These are phyloP conservation scores for Lasiommata megera DNA, from an alignment of 2,888 invertebrate species.

Conservation along the genomic window DNA sequence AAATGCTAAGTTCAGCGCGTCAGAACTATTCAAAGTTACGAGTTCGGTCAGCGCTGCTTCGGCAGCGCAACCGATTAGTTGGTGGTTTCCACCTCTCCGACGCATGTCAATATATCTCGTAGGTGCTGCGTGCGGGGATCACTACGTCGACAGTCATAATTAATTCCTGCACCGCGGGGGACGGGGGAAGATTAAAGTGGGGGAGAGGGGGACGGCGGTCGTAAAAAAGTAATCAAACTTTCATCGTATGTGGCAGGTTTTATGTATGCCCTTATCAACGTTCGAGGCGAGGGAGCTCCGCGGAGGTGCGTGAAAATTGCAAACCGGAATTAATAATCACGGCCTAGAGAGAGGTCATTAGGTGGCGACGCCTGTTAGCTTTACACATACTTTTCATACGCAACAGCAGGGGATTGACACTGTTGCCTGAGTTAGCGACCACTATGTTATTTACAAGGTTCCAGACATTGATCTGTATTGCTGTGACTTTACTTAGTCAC, in stretches of 20 bases:
- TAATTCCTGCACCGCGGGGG: constrained; percentile 31
- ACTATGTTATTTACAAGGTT: too few species aligned
- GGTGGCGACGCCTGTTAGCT: not conserved
- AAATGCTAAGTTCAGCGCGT: too few species aligned
- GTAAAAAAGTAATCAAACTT: constrained; percentile 50
- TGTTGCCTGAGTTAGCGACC: too few species aligned
- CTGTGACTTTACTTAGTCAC: too few species aligned
- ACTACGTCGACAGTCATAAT: constrained; percentile 36
- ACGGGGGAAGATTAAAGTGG: not conserved
- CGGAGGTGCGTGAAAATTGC: constrained; percentile 8
- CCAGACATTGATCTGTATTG: too few species aligned
- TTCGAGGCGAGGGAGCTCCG: constrained; percentile 18
- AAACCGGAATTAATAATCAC: constrained; percentile 11
- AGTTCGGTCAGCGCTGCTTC: too few species aligned
- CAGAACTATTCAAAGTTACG: too few species aligned
- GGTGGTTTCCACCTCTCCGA: too few species aligned
- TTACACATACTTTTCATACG: too few species aligned
- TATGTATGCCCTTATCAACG: constrained; percentile 30
- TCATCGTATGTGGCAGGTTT: constrained; percentile 34
- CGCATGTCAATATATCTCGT: not conserved
- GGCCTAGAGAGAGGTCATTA: not conserved
- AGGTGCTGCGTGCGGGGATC: constrained; percentile 11
- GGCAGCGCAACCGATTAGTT: too few species aligned
- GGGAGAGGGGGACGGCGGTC: constrained; percentile 25
- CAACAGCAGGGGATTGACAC: too few species aligned